Evolutionary conservation across 2,797 vertebrate species (phyloP), one percentile per base, ranked within the genome.

Genomic region (Luscinia megarhynchos): DNA sequence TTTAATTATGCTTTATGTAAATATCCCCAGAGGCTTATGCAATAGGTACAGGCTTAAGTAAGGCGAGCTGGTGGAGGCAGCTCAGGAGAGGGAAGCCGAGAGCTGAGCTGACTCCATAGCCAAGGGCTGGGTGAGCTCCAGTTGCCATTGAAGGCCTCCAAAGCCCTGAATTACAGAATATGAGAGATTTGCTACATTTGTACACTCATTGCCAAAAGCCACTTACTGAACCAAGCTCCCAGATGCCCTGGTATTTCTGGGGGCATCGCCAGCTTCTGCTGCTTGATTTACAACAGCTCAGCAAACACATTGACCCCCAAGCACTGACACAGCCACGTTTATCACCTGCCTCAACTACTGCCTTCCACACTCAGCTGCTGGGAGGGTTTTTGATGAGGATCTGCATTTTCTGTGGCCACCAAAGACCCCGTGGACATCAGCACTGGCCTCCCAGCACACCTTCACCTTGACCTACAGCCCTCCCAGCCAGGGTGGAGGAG

Each of bases 1-100:
- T 91, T 95, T 96, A 95, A 96, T 95, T 95, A 94, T 86, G 94
- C 90, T 97, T 95, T 95, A 96, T 92, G 94, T 95, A 96, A 96
- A 96, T 96, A 96, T 94, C 92, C 94, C 96, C 87, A 96, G 94
- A 96, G 95, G 84, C 82, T 97, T 96, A 94, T 91, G 94, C 95
- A 96, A 95, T 72, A 96, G 92, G 92, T 91, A 95, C n/a, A 93
- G 80, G 92, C 85, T 96, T 94, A 96, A 93, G 87, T 95, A 96
- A 96, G 89, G 83, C 62, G 15, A 80, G 87, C 84, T 82, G 78
- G 89, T 70, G 61, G 64, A 79, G 70, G 84, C 84, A 94, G 79
- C 74, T 87, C 84, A 34, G 53, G 67, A 85, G 66, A 89, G 58
- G 27, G 79, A 93, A 83, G 72, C 58, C 0, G 15, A 81, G 54